Conservation (phyloP, 2,888 invertebrate genomes). For the Trachelus iudaicus region DNA sequence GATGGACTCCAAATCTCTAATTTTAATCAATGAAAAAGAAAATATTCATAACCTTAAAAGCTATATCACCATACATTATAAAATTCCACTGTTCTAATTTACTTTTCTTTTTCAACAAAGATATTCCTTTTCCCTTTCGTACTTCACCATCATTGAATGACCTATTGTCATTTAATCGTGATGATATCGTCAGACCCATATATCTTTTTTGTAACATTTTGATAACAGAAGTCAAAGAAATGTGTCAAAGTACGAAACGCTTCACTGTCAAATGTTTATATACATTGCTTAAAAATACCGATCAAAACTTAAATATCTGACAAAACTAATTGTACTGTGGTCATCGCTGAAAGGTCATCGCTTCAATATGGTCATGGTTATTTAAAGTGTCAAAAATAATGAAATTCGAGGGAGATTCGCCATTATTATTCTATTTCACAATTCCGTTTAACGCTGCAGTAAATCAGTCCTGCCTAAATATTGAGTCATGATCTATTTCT, state of each 20-base stretch:
- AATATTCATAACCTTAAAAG: neutral
- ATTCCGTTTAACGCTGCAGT: neutral
- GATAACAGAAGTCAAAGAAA: neutral
- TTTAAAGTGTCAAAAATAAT: neutral
- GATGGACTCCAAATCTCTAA: neutral
- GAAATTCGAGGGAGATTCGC: neutral
- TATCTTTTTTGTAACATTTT: neutral
- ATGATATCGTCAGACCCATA: neutral
- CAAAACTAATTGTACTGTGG: too few species aligned
- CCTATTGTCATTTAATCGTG: neutral
- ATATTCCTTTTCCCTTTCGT: neutral
- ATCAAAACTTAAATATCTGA: too few species aligned
- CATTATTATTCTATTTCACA: neutral
- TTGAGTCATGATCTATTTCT: slow-evolving; percentile 52
- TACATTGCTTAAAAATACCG: too few species aligned
- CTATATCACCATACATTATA: neutral
- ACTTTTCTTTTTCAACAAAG: neutral
- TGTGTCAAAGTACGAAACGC: neutral
- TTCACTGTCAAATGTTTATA: too few species aligned
- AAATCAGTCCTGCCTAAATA: slow-evolving; percentile 43
- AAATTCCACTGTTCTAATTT: neutral
- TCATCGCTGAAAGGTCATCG: neutral
- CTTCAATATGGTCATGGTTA: neutral
- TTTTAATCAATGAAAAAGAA: neutral
- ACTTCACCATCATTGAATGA: neutral